Percentiles rank a stretch among this genome's conserved stretches.
Evolutionary conservation across 2,888 invertebrate genomes (phyloP).

Genomic region (Drosophila pseudotalamancana): DNA sequence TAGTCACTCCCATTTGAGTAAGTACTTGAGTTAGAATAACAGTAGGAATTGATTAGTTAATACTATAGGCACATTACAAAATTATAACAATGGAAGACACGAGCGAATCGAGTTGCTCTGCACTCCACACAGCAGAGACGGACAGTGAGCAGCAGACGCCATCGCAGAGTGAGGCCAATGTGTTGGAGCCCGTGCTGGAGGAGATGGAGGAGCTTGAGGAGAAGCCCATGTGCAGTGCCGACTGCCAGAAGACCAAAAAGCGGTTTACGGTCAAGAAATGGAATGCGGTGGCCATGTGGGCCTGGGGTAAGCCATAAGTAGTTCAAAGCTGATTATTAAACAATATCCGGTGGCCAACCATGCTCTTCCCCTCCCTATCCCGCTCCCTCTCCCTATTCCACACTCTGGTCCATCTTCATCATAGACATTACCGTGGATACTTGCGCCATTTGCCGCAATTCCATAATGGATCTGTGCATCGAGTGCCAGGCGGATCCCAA

Average conservation of each 20-base stretch:
- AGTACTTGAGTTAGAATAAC: not conserved
- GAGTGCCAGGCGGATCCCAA: constrained; percentile 82
- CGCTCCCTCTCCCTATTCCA: not conserved
- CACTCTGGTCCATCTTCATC: too few relatives aligned
- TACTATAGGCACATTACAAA: constrained; percentile 16
- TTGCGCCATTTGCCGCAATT: constrained; percentile 56
- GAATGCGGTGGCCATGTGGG: constrained; percentile 99
- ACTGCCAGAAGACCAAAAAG: constrained; percentile 85
- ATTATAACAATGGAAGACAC: constrained; percentile 31
- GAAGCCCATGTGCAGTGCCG: constrained; percentile 41
- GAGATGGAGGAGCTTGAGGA: constrained; percentile 23
- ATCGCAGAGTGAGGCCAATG: constrained; percentile 16
- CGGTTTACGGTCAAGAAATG: constrained; percentile 99
- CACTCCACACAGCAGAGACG: constrained; percentile 6
- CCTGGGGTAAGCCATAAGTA: constrained; percentile 88
- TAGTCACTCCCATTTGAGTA: not conserved
- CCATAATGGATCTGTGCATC: constrained; percentile 54
- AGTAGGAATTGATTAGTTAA: constrained; percentile 1
- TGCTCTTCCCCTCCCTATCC: not conserved
- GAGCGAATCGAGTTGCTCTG: constrained; percentile 27
- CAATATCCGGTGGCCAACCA: constrained; percentile 50
- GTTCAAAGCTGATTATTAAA: constrained; percentile 57
- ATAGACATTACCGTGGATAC: constrained; percentile 86
- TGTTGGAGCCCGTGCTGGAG: not conserved
- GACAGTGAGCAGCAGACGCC: constrained; percentile 26